These are phyloP conservation scores for Armadillidium nasatum DNA, from an alignment of 1,140 invertebrate genomes.

Conservation along the genomic window DNA sequence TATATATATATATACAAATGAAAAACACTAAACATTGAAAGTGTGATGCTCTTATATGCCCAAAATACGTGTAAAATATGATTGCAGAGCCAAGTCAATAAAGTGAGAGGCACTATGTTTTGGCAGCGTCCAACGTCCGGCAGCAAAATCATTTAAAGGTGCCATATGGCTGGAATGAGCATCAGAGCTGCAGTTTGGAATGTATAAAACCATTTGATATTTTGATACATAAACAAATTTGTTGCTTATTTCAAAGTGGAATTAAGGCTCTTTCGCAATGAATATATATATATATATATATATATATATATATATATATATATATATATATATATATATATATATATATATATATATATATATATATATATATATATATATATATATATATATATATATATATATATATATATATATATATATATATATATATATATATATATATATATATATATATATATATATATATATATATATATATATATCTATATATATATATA, in stretches of 20 bases:
- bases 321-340: slow-evolving; percentile 20
- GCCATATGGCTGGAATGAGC: neutral
- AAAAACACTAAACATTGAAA: neutral
- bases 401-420: slow-evolving; percentile 17
- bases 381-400: slow-evolving; percentile 17
- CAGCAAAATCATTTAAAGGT: slow-evolving; percentile 13
- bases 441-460: neutral
- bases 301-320: slow-evolving; percentile 25
- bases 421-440: slow-evolving; percentile 16
- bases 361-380: slow-evolving; percentile 25
- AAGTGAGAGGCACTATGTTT: neutral
- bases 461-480: too few relatives aligned
- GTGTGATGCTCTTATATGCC: neutral
- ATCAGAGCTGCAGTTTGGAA: neutral
- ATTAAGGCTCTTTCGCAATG: neutral
- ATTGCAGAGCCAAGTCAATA: neutral
- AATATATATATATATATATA: slow-evolving; percentile 24
- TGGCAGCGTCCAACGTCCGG: neutral
- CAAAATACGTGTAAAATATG: slow-evolving; percentile 2
- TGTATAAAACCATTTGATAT: slow-evolving; percentile 8
- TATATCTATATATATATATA: too few relatives aligned
- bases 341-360: slow-evolving; percentile 25
- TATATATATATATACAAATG: slow-evolving; percentile 8
- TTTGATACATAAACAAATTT: slow-evolving; percentile 1
- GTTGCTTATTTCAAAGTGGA: neutral